These are phyloP conservation scores for Grantiella picta DNA, from an alignment of 2,113 vertebrate genomes.

Conservation along the genomic window DNA sequence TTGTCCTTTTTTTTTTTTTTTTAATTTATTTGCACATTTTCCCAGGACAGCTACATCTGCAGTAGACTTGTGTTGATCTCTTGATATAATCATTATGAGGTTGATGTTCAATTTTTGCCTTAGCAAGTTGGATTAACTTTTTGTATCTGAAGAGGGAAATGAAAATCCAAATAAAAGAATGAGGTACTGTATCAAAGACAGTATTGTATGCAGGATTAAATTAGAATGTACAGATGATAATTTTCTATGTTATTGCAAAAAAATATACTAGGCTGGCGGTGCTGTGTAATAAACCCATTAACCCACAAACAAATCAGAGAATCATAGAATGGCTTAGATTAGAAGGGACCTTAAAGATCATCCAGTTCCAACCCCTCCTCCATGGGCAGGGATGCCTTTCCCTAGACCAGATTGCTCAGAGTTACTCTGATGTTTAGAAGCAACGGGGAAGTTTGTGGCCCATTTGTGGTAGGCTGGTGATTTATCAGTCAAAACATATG, in stretches of 20 bases:
- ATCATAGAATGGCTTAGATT: background rate
- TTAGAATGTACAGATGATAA: background rate
- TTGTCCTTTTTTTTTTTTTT: background rate
- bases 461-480: background rate
- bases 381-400: background rate
- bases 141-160: background rate
- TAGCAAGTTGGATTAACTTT: background rate
- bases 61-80: background rate
- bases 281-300: background rate
- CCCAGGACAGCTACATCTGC: background rate
- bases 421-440: background rate
- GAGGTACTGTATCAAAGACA: background rate
- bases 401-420: background rate
- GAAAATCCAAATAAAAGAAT: background rate
- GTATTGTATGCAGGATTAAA: background rate
- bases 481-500: background rate
- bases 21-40: background rate
- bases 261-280: background rate
- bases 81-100: background rate
- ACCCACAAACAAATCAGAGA: background rate
- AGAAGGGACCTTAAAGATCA: background rate
- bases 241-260: background rate
- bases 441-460: background rate
- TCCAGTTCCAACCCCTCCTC: background rate
- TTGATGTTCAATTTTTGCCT: background rate